Conservation (phyloP, 1,140 invertebrate genomes). For the Hypsibius dujardini region DNA sequence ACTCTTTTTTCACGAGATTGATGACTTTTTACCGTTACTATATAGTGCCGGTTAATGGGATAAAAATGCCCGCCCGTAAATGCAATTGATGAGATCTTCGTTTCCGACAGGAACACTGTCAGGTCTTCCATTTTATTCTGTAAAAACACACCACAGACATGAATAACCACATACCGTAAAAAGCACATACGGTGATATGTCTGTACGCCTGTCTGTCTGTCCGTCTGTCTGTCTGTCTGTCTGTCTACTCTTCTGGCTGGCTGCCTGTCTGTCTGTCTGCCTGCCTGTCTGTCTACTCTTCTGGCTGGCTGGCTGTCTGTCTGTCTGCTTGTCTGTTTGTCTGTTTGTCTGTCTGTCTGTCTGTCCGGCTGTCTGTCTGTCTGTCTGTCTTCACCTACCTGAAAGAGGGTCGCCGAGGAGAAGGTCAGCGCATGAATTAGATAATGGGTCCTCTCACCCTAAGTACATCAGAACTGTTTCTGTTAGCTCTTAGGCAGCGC, state of each 20-base stretch:
- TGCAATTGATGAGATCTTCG: background rate
- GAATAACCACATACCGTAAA: background rate
- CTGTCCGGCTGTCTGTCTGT: too few species aligned
- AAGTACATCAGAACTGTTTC: background rate
- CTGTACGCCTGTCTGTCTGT: too few species aligned
- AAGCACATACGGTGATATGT: background rate
- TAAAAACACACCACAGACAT: background rate
- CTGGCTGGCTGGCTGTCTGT: too few species aligned
- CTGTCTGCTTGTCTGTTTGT: too few species aligned
- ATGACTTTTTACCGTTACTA: background rate
- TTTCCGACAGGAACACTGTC: background rate
- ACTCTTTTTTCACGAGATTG: background rate
- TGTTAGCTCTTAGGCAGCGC: background rate
- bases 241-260: too few species aligned
- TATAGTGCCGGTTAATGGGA: constrained; percentile 7
- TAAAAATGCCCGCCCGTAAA: constrained; percentile 10
- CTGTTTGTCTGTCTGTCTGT: too few species aligned
- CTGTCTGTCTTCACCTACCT: background rate
- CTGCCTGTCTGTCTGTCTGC: too few species aligned
- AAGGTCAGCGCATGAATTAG: background rate
- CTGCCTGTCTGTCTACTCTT: too few species aligned
- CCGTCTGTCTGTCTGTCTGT: too few species aligned
- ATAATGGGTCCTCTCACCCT: background rate
- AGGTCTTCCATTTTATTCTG: background rate
- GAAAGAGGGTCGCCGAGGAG: background rate